Evolutionary conservation across 2,888 invertebrate genomes (phyloP), one percentile per base, ranked within the genome.

Genomic region (Acrocera orbiculus): DNA sequence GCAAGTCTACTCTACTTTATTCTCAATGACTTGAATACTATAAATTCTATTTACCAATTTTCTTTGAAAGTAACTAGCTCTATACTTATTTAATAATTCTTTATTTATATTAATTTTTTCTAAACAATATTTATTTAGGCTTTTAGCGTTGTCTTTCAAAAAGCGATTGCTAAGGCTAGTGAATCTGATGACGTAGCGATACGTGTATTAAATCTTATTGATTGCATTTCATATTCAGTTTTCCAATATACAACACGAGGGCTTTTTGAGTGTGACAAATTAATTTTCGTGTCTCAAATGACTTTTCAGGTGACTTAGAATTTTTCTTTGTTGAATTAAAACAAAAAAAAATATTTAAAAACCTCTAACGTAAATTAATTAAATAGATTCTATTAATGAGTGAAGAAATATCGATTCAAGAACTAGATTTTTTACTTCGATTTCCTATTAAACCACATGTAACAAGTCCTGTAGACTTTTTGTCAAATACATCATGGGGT

Each of bases 41-140:
- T 95, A 40, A 92, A 93, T 62, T 90, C 90, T 2, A 92, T 95
- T 48, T 95, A 95, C 58, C 92, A 93, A 56, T 95, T 95, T 62
- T 93, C 93, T 10, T 64, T 95, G 39, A 93, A 95, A 72, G 87
- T 58, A 15, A n/a, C n/a, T 11, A 23, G 11, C 11, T n/a, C n/a
- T n/a, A n/a, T n/a, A n/a, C n/a, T 7, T 13, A n/a, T 3, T 9
- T 27, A 7, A 23, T 29, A 32, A 13, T 26, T 15, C 23, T n/a
- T n/a, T n/a, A n/a, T n/a, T n/a, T n/a, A 30, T 24, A 30, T n/a
- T 13, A 17, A 31, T 2, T 30, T 20, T 16, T 13, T 11, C 6
- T 10, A n/a, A 14, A 11, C n/a, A 27, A 11, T 27, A 11, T 13
- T 17, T 28, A 9, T 28, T 19, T 34, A 86, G 85, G 90, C 93